These are phyloP conservation scores for Aethes cnicana DNA, from an alignment of 2,888 invertebrate species.

Conservation along the genomic window DNA sequence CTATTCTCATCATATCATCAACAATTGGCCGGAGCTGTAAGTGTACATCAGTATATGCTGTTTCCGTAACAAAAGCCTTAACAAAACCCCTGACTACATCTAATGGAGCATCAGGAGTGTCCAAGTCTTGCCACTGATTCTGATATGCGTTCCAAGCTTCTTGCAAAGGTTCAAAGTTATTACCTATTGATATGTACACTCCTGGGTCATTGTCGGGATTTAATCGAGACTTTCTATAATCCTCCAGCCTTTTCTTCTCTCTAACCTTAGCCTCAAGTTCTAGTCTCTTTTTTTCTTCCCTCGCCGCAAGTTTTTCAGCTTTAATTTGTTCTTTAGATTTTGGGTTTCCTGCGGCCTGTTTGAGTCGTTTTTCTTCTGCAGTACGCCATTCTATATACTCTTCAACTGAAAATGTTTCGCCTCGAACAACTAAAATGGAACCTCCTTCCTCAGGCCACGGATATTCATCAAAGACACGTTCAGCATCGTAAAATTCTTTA, in stretches of 20 bases:
- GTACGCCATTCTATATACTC: conserved; percentile 78
- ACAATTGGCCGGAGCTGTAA: conserved; percentile 85
- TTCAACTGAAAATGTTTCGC: conserved; percentile 82
- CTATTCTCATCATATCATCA: conserved; percentile 85
- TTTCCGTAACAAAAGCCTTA: conserved; percentile 84
- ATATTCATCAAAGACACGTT: conserved; percentile 86
- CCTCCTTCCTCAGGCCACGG: conserved; percentile 89
- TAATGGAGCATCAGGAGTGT: conserved; percentile 67
- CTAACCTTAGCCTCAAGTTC: conserved; percentile 56
- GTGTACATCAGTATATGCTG: conserved; percentile 85
- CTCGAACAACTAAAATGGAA: conserved; percentile 80
- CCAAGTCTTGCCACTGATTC: conserved; percentile 64
- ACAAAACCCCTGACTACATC: conserved; percentile 85
- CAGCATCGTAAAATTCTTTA: conserved; percentile 82
- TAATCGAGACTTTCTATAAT: conserved; percentile 74
- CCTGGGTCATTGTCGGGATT: conserved; percentile 74
- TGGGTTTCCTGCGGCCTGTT: conserved; percentile 56
- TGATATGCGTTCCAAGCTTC: conserved; percentile 59
- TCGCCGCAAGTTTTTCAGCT: conserved; percentile 64
- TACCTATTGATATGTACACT: conserved; percentile 54
- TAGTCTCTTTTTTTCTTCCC: conserved; percentile 65
- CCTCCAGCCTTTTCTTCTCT: conserved; percentile 63
- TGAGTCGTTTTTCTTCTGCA: conserved; percentile 59
- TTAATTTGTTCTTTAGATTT: conserved; percentile 73
- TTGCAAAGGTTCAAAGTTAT: conserved; percentile 44